Conservation (phyloP, 2,797 vertebrate genomes). For the Mallotus villosus region DNA sequence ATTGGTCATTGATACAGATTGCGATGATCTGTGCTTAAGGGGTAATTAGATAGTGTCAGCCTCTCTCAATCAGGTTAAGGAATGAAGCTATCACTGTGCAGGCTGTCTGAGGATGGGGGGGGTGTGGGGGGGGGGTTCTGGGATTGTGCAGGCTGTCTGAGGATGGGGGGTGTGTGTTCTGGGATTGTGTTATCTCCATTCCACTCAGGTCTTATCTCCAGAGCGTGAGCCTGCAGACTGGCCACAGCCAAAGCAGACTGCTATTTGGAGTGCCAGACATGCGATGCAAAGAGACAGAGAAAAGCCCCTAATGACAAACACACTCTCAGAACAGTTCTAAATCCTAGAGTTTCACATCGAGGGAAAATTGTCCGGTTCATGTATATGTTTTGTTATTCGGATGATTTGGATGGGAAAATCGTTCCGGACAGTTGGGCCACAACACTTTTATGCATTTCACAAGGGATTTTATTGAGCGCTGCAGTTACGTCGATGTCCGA, state of each 20-base stretch:
- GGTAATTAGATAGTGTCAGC: slow-evolving; percentile 72
- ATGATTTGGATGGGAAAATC: slow-evolving; percentile 17
- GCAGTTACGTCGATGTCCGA: slow-evolving; percentile 33
- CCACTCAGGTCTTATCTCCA: slow-evolving; percentile 70
- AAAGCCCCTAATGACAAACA: background rate
- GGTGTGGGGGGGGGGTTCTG: slow-evolving; percentile 31
- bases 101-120: slow-evolving; percentile 51
- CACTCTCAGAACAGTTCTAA: background rate
- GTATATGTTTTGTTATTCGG: background rate
- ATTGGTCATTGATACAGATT: slow-evolving; percentile 73
- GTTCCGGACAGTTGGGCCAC: slow-evolving; percentile 11
- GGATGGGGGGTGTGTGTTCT: slow-evolving; percentile 45
- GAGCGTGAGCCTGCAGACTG: slow-evolving; percentile 65
- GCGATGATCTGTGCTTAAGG: slow-evolving; percentile 65
- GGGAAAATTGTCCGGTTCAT: background rate
- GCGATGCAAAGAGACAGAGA: slow-evolving; percentile 55
- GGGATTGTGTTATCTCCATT: slow-evolving; percentile 65
- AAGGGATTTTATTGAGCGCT: slow-evolving; percentile 28
- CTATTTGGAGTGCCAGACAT: slow-evolving; percentile 70
- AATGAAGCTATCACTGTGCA: slow-evolving; percentile 63
- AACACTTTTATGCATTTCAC: slow-evolving; percentile 35
- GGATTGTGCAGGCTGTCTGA: slow-evolving; percentile 52
- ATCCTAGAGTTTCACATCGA: background rate
- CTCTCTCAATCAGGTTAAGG: slow-evolving; percentile 68
- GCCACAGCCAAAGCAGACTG: slow-evolving; percentile 66